Base-by-base conservation (phyloP, 2,888 invertebrate genomes). In the Drosophila rubida region DNA sequence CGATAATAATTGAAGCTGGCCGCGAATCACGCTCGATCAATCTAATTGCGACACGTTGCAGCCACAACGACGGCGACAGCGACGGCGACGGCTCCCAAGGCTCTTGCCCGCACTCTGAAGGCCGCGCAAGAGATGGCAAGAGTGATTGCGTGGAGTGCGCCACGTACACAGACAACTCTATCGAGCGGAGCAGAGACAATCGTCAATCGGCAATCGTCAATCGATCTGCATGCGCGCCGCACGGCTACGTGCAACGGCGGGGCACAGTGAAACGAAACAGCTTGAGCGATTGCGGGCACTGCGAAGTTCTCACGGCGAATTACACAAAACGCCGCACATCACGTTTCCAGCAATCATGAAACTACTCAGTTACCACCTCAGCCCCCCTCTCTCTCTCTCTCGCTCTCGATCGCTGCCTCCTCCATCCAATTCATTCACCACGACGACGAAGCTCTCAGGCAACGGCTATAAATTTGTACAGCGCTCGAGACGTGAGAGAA, bases 321-420 rank as follows among this genome's bases (percentile, higher is more conserved):
- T 87, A 82, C 82, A 82, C 82, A 82, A 87, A 87, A 71, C 76
- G 79, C 79, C 79, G 88, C 88, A 87, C 88, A 82, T 82, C 82
- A 82, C 82, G 82, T 87, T 82, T 81, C 61, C 79, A 68, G 61
- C 65, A 61, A 85, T 84, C 81, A 80, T 77, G 65, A 69, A 50
- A 35, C 35, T 22, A 35, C 35, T 25, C 25, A 42, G 46, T 37
- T 53, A 54, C 30, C 51, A 27, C 1, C 41, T 53, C 27, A 7
- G 13, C 8, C 45, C 23, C 8, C 6, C 16, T 5, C 9, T 0
- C 13, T 19, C 67, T 41, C 42, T 23, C 13, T n/a, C 13, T 22
- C 49, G 0, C 25, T 39, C 41, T 60, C 42, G 51, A 54, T 54
- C 32, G 16, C 55, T 48, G 35, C 37, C 13, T 53, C 37, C 13